Base-by-base conservation (phyloP, 1,140 invertebrate species). In the Diplogasteroides magnus region DNA sequence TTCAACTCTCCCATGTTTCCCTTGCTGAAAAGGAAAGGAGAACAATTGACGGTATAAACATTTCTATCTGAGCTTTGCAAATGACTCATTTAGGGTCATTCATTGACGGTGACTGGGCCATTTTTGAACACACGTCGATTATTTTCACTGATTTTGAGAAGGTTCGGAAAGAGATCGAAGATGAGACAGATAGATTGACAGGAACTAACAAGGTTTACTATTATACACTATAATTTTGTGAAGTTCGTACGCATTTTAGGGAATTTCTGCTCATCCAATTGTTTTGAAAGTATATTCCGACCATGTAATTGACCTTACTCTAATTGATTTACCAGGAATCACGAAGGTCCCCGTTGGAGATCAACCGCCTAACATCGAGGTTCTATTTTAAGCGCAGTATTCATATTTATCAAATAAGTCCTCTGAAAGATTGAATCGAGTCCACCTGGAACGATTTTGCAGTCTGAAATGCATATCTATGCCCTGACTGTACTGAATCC, bases 321-420 rank as follows among this genome's bases (percentile, higher is more conserved):
- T 99, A 1, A 93, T 99, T 55, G 97, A 99, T 87, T 85, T 99
- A 37, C 97, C 97, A 64, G 97, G 97, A 69, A 91, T 99, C 25
- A 99, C 96, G 32, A 98, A 98, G 86, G 91, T 86, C 19, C 86
- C 88, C 2, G 86, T 88, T 26, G 88, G 86, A n/a, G 87, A 88
- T 75, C 87, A 88, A 73, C 88, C 87, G 29, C 76, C 82, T 31
- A 87, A 88, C 75, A 88, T 88, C 71, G 87, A 88, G 71, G 70
- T 79, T 3, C 1, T 56, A 48, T 48, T 48, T 48, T 19, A 11
- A 6, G n/a, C n/a, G n/a, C n/a, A n/a, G n/a, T n/a, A n/a, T n/a
- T n/a, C n/a, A n/a, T n/a, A n/a, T n/a, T n/a, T n/a, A n/a, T n/a
- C n/a, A n/a, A n/a, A n/a, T n/a, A n/a, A n/a, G n/a, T n/a, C n/a